phyloP scores from a whole-genome alignment of 2,797 vertebrate species.

The Falco columbarius region DNA sequence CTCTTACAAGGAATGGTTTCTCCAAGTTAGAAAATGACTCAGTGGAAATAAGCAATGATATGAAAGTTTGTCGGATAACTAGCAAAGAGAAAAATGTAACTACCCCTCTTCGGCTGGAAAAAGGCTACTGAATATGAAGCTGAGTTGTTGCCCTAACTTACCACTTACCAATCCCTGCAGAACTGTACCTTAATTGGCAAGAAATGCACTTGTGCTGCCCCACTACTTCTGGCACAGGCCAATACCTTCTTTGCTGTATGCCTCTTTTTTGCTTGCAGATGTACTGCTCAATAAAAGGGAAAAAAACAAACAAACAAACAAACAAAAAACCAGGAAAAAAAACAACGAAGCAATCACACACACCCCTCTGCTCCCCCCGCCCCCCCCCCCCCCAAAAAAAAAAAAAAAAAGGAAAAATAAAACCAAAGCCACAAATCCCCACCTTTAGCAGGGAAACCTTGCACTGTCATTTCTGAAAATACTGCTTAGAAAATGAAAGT shows the following conservation, averaged over 20 bases:
- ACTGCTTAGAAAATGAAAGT: neutral
- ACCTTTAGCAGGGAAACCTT: neutral
- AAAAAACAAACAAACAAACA: neutral
- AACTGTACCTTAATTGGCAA: neutral
- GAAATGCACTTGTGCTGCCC: neutral
- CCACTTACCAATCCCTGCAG: neutral
- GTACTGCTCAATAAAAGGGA: neutral
- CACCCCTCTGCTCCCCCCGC: too few species aligned
- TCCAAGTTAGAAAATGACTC: neutral
- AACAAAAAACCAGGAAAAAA: too few species aligned
- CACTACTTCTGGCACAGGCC: neutral
- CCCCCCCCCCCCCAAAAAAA: neutral
- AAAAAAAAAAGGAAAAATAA: neutral
- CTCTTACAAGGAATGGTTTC: neutral
- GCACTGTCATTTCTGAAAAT: neutral
- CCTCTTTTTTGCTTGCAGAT: neutral
- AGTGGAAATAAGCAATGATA: neutral
- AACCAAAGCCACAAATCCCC: fast-evolving
- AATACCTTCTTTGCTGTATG: too few species aligned
- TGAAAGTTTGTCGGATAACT: neutral
- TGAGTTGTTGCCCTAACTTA: neutral
- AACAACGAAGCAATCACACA: too few species aligned
- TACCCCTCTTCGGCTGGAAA: neutral
- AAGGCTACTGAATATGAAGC: neutral
- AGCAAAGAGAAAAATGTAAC: neutral